Percentiles rank a stretch among this genome's conserved stretches.
Conservation (phyloP, 2,888 invertebrate genomes). For the Sicus ferrugineus region DNA sequence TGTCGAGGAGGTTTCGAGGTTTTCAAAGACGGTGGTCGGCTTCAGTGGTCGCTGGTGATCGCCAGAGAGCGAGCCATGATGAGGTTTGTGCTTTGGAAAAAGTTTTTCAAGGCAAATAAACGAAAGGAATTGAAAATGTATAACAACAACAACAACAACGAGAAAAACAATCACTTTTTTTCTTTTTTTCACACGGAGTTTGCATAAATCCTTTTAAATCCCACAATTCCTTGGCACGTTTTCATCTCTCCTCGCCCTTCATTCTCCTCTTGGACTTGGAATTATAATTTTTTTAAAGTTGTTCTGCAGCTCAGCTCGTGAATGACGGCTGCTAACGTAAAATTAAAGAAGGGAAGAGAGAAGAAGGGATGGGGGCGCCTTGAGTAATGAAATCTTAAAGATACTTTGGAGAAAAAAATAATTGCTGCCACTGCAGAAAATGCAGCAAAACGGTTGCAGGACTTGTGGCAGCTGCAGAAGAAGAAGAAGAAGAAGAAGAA, state of each 20-base stretch:
- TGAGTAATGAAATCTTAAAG: conserved; percentile 17
- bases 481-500: too few species aligned
- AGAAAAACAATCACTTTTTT: conserved; percentile 52
- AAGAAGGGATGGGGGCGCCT: too few species aligned
- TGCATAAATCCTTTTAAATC: conserved; percentile 60
- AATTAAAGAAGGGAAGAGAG: not conserved
- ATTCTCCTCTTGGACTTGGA: not conserved
- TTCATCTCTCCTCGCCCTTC: conserved; percentile 46
- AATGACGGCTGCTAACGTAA: too few species aligned
- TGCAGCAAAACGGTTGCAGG: not conserved
- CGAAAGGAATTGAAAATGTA: not conserved
- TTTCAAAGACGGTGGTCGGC: not conserved
- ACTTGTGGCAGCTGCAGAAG: not conserved
- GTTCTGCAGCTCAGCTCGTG: too few species aligned
- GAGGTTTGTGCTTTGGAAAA: conserved; percentile 14
- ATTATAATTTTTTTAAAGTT: not conserved
- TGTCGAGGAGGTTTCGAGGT: not conserved
- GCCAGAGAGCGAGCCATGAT: not conserved
- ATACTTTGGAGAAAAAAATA: not conserved
- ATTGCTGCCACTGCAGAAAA: not conserved
- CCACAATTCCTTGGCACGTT: conserved; percentile 59
- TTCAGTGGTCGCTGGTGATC: not conserved
- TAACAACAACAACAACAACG: conserved; percentile 4
- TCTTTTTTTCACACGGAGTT: conserved; percentile 56
- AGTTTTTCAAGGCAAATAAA: conserved; percentile 13